Conservation (phyloP, 1,140 invertebrate species). For the Sesamia nonagrioides region DNA sequence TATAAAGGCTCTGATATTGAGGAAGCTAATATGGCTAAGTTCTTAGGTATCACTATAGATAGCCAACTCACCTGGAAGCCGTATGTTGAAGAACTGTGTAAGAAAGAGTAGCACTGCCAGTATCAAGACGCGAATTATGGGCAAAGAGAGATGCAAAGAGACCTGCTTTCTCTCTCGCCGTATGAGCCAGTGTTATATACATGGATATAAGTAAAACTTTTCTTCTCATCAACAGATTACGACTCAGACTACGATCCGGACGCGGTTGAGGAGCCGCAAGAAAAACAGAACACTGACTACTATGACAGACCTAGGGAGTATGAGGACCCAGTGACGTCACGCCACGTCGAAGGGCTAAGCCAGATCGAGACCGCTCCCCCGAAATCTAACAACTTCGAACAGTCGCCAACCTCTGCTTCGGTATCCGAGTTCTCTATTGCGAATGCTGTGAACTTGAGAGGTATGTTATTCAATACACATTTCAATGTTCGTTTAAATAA, state of each 20-base stretch:
- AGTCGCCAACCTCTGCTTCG: slow-evolving; percentile 67
- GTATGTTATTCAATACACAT: slow-evolving; percentile 52
- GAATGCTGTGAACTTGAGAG: slow-evolving; percentile 82
- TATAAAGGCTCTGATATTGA: too few species aligned
- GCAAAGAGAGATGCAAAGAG: too few species aligned
- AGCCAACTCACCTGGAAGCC: too few species aligned
- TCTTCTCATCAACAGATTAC: slow-evolving; percentile 55
- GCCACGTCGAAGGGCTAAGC: slow-evolving; percentile 58
- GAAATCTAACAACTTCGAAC: slow-evolving; percentile 61
- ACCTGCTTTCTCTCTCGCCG: too few species aligned
- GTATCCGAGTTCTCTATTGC: slow-evolving; percentile 75
- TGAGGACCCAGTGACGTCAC: slow-evolving; percentile 65
- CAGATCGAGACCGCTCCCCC: slow-evolving; percentile 59
- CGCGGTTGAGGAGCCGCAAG: slow-evolving; percentile 51
- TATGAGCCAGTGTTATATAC: too few species aligned
- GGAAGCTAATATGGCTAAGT: too few species aligned
- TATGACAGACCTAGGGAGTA: slow-evolving; percentile 62
- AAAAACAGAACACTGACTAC: slow-evolving; percentile 59
- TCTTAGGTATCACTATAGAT: too few species aligned
- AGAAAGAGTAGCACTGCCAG: too few species aligned
- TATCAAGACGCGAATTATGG: too few species aligned
- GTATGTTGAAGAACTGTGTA: too few species aligned
- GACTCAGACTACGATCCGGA: slow-evolving; percentile 65
- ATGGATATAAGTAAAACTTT: background rate
- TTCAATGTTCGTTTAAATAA: too few species aligned